Evolutionary conservation across 2,888 invertebrate genomes (phyloP).

Genomic region (Volucella bombylans): DNA sequence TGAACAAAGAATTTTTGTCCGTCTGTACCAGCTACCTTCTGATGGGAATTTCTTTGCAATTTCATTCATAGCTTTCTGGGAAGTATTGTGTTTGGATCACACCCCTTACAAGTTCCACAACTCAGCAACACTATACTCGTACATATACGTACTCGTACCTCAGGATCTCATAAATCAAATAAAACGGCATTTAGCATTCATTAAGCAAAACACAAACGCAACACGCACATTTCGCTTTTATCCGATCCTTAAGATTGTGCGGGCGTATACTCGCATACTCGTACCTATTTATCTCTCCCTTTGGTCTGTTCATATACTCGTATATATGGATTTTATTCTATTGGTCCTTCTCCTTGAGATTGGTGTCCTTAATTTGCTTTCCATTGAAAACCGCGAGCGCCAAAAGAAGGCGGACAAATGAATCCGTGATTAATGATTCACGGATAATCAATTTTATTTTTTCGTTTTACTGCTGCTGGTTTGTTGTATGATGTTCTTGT

Average conservation of each 20-base stretch:
- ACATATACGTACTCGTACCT: no score
- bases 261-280: no score
- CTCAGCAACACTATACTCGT: not conserved
- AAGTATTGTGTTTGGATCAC: not conserved
- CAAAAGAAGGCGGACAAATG: slow-evolving; percentile 54
- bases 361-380: slow-evolving; percentile 41
- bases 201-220: slow-evolving; percentile 66
- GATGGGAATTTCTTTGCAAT: slow-evolving; percentile 15
- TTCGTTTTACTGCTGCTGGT: not conserved
- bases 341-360: no score
- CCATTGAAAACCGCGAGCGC: slow-evolving; percentile 51
- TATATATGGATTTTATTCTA: no score
- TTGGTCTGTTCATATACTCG: no score
- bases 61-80: slow-evolving; percentile 25
- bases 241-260: slow-evolving; percentile 9
- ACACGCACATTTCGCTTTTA: slow-evolving; percentile 46
- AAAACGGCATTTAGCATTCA: slow-evolving; percentile 72
- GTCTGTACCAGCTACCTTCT: slow-evolving; percentile 12
- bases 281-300: no score
- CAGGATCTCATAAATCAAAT: slow-evolving; percentile 66
- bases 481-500: not conserved
- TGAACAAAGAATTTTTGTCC: not conserved
- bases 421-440: slow-evolving; percentile 64
- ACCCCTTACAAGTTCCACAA: not conserved
- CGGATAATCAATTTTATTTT: slow-evolving; percentile 59